A percentile compares a stretch with the other conserved stretches of the same genome.
Conservation (phyloP, 2,888 invertebrate genomes). For the Drosophila subquinaria region DNA sequence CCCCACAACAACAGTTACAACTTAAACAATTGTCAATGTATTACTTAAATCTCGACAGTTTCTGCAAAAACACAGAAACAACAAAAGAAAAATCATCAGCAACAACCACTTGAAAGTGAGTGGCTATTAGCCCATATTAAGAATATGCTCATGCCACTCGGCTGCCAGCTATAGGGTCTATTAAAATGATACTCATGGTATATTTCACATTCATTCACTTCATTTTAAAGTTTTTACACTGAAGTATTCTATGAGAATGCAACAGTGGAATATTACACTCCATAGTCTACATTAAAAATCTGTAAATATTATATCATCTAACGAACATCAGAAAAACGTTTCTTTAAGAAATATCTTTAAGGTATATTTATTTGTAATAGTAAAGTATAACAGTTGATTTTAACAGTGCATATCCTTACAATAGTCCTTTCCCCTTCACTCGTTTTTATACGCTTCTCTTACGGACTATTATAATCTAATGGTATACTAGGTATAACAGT, state of each 20-base stretch:
- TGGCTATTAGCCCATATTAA: conserved; percentile 41
- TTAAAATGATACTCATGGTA: background rate
- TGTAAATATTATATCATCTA: background rate
- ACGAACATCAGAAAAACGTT: background rate
- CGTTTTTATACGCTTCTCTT: background rate
- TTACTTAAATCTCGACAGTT: conserved; percentile 61
- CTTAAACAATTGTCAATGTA: conserved; percentile 71
- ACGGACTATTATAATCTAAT: background rate
- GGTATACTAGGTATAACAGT: background rate
- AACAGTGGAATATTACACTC: too few species aligned
- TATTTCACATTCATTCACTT: too few species aligned
- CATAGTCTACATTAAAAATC: too few species aligned
- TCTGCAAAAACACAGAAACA: conserved; percentile 21
- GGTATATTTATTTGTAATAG: too few species aligned
- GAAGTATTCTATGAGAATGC: too few species aligned
- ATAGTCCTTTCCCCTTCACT: background rate
- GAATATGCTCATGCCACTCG: background rate
- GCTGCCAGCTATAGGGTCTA: background rate
- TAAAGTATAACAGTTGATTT: background rate
- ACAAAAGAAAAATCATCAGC: conserved; percentile 39
- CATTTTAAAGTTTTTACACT: background rate
- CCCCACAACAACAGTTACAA: conserved; percentile 25
- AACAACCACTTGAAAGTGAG: conserved; percentile 43
- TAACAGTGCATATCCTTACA: background rate
- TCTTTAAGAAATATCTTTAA: background rate